Evolutionary conservation across 2,797 vertebrate species (phyloP), one percentile per base, ranked within the genome.

Genomic region (Bryconaethiops microstoma): DNA sequence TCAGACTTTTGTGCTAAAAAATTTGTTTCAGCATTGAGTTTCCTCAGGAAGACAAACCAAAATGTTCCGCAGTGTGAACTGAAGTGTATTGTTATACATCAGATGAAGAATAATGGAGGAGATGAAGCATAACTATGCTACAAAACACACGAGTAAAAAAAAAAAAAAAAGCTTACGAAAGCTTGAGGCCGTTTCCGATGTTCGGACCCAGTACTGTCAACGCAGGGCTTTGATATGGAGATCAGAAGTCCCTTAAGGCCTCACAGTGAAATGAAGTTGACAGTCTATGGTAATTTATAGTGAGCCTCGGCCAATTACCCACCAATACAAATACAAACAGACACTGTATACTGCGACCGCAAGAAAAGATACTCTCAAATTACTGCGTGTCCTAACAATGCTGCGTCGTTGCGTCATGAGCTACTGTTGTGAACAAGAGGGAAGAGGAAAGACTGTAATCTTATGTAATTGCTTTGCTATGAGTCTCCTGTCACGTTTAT

Each of bases 371-470:
- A 50, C 68, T 48, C 74, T 76, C 13, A 40, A 29, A 62, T 69
- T 62, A 77, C 29, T 42, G 68, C 73, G 67, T 25, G 78, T 77
- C 40, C 45, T 39, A 60, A 83, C 70, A 80, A 69, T 73, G 45
- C 50, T n/a, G 23, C 54, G 68, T 64, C 39, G 17, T 54, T 40
- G 48, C 59, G 62, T 73, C 55, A 82, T 74, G 25, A 78, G 48
- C 59, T 17, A 29, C 57, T 23, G 59, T 67, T 76, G 55, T 65
- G 45, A 45, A 50, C 68, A 69, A 63, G 21, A 25, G 55, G 35
- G 63, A 57, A 45, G 64, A 69, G 19, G 52, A n/a, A 74, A 78
- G 19, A 45, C 55, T 71, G 35, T 79, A 59, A 55, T 63, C 60
- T 74, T 76, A 65, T 68, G 67, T 52, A 77, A 81, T 77, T 40